phyloP scores from a whole-genome alignment of 2,888 invertebrate species.

The Drosophila ustulata region DNA sequence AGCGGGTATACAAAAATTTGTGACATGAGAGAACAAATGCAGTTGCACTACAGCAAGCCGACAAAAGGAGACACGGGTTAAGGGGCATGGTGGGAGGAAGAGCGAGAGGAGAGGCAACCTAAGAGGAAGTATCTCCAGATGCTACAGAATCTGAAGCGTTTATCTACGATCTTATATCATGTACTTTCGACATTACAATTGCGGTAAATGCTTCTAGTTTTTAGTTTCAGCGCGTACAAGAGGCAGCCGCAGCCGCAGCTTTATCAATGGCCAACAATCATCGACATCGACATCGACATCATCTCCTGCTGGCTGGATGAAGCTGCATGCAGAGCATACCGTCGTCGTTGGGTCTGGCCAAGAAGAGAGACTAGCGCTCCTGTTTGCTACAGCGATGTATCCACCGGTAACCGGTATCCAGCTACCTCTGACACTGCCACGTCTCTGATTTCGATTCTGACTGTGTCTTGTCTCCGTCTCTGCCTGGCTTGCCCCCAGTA shows the following conservation, averaged over 20 bases:
- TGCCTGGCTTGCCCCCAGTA: neutral
- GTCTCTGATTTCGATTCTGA: neutral
- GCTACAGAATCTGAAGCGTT: conserved; percentile 79
- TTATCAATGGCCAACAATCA: conserved; percentile 81
- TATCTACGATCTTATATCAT: conserved; percentile 85
- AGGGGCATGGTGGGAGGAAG: neutral
- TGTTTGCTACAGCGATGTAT: conserved; percentile 50
- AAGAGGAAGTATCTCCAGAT: conserved; percentile 57
- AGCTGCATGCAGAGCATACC: conserved; percentile 33
- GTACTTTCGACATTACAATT: conserved; percentile 85
- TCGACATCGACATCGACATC: conserved; percentile 53
- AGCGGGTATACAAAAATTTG: conserved; percentile 1
- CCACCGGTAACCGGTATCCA: conserved; percentile 21
- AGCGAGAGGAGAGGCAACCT: neutral
- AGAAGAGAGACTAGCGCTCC: conserved; percentile 51
- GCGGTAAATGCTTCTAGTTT: conserved; percentile 85
- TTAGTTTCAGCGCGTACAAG: conserved; percentile 84
- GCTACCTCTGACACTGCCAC: conserved; percentile 18
- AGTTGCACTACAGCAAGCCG: conserved; percentile 73
- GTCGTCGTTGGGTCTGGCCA: conserved; percentile 76
- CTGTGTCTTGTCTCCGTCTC: neutral
- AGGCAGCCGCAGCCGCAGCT: conserved; percentile 76
- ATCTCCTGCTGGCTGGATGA: conserved; percentile 35
- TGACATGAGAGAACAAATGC: conserved; percentile 78
- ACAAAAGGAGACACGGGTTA: conserved; percentile 52